Conservation (phyloP, 2,113 vertebrate genomes). For the Cyprinodon tularosa region DNA sequence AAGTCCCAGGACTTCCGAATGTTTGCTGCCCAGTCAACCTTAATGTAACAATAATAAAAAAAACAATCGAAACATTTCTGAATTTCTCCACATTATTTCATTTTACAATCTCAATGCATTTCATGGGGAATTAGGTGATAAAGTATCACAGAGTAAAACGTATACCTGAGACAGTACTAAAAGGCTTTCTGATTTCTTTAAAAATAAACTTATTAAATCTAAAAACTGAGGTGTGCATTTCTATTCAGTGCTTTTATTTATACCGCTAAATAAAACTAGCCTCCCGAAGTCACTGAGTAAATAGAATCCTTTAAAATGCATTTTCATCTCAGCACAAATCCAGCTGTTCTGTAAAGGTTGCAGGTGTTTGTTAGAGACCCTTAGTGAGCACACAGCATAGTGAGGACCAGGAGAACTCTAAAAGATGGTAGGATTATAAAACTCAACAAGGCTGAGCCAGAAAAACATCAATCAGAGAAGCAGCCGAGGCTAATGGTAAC, state of each 20-base stretch:
- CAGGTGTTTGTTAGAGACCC: not conserved
- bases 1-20: conserved; percentile 79
- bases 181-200: not conserved
- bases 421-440: not conserved
- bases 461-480: not conserved
- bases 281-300: not conserved
- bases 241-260: not conserved
- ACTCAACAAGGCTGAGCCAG: not conserved
- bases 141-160: not conserved
- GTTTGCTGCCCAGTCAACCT: conserved; percentile 80
- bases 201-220: not conserved
- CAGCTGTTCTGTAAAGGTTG: not conserved
- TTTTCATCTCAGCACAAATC: not conserved
- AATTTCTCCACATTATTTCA: not conserved
- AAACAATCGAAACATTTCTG: no score
- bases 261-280: not conserved
- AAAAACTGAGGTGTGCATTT: not conserved
- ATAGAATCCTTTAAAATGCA: not conserved
- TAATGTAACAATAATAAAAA: conserved; percentile 1
- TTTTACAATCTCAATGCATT: not conserved
- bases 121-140: no score
- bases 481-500: not conserved
- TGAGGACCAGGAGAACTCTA: not conserved
- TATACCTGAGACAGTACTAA: not conserved
- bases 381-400: not conserved